Conservation (phyloP, 2,797 vertebrate genomes). For the Tapera naevia region DNA sequence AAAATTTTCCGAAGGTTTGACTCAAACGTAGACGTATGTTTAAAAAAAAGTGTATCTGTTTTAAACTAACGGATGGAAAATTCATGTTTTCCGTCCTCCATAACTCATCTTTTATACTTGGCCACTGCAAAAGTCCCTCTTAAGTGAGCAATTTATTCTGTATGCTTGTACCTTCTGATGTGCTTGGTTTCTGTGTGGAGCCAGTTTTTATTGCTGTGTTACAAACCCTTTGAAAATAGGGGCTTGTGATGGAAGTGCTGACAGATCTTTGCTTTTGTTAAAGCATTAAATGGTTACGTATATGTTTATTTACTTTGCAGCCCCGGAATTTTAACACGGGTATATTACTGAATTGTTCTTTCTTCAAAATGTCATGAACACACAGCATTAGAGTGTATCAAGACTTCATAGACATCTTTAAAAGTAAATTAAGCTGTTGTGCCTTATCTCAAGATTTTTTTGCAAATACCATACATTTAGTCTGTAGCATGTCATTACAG, state of each 20-base stretch:
- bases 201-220: slow-evolving; percentile 21
- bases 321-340: neutral
- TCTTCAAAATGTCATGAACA: slow-evolving; percentile 5
- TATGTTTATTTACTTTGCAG: neutral
- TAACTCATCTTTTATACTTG: neutral
- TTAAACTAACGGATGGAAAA: neutral
- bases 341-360: neutral
- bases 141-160: neutral
- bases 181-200: neutral
- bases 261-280: slow-evolving; percentile 13
- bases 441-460: neutral
- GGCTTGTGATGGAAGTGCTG: neutral
- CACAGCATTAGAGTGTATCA: neutral
- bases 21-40: neutral
- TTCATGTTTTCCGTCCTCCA: neutral
- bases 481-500: neutral
- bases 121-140: neutral
- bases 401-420: neutral
- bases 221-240: slow-evolving; percentile 16
- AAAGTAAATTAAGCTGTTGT: neutral
- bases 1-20: slow-evolving; percentile 1
- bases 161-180: neutral
- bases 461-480: neutral
- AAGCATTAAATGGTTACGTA: neutral
- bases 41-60: neutral